A percentile compares a stretch with the other conserved stretches of the same genome.
Conservation (phyloP, 2,797 vertebrate species). For the Notolepis coatsorum region DNA sequence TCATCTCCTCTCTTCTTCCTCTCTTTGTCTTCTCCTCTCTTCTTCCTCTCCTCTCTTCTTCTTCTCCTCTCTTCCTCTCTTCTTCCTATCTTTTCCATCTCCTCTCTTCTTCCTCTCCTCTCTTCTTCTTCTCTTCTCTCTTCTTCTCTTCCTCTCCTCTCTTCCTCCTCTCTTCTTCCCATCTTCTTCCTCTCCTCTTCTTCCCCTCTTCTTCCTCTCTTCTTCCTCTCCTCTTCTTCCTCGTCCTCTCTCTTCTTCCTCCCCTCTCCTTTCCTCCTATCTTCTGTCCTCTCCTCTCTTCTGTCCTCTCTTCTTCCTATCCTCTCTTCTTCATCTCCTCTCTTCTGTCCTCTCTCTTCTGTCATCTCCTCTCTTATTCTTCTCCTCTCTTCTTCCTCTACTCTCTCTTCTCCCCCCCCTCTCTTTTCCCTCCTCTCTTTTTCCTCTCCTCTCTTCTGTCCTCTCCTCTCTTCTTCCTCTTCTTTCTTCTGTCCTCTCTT, state of each 20-base stretch:
- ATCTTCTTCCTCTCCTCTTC: constrained; percentile 61
- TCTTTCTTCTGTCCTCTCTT: not conserved
- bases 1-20: not conserved
- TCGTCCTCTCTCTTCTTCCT: not conserved
- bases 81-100: too few relatives aligned
- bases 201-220: constrained; percentile 58
- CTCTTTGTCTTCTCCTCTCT: not conserved
- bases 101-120: constrained; percentile 31
- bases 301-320: not conserved
- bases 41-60: not conserved
- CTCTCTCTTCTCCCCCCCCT: not conserved
- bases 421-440: not conserved
- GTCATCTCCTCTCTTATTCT: too few relatives aligned
- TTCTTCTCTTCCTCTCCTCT: constrained; percentile 44
- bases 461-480: not conserved
- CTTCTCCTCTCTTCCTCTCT: not conserved
- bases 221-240: too few relatives aligned
- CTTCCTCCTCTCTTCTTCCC: constrained; percentile 56
- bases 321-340: too few relatives aligned
- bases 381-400: too few relatives aligned
- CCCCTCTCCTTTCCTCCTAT: too few relatives aligned
- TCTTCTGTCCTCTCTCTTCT: too few relatives aligned
- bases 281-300: not conserved
- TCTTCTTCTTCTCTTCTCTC: constrained; percentile 25
- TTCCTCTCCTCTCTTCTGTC: not conserved